Base-by-base conservation (phyloP, 2,888 invertebrate species). In the Corbicula japonica region DNA sequence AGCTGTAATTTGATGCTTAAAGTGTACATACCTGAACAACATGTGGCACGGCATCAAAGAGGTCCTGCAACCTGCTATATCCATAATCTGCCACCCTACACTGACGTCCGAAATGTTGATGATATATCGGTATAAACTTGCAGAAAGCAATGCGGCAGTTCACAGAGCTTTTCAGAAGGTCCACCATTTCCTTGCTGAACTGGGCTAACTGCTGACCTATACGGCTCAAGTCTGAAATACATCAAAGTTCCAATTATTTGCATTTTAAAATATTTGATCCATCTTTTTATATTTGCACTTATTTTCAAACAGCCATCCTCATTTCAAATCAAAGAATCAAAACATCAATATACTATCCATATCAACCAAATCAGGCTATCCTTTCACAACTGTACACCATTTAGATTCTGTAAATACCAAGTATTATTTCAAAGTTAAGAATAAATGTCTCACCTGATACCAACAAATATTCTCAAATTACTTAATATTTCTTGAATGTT, bases 121-220 rank as follows among this genome's bases (percentile, higher is more conserved):
- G 98, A 94, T 98, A 99, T 0, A 97, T 96, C 15, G 98, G 98
- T 62, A 98, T 97, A 93, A 99, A 98, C 92, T 97, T 97, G 87
- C 97, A 96, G 93, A 98, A 98, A 72, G 96, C 95, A 95, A 99
- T 96, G 66, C 96, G 95, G 88, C 97, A 96, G 87, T 97, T 96
- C 0, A 98, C 96, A 0, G 96, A 96, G 92, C 97, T 96, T 85
- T 96, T 96, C 35, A 99, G 95, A 30, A 99, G 94, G 93, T 98
- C 98, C 0, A 97, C 95, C 50, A 97, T 97, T 93, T 99, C 98
- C 0, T 97, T 95, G 80, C 97, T 97, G 87, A 98, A 96, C 89
- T 97, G 95, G 68, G 96, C 95, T 80, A 97, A 93, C 93, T 97
- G 96, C 66, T 96, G 96, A 21, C 86, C 54, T 28, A 52, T 54